Evolutionary conservation across 1,140 invertebrate species (phyloP), one percentile per base, ranked within the genome.

Genomic region (Cyrtorhinus lividipennis): DNA sequence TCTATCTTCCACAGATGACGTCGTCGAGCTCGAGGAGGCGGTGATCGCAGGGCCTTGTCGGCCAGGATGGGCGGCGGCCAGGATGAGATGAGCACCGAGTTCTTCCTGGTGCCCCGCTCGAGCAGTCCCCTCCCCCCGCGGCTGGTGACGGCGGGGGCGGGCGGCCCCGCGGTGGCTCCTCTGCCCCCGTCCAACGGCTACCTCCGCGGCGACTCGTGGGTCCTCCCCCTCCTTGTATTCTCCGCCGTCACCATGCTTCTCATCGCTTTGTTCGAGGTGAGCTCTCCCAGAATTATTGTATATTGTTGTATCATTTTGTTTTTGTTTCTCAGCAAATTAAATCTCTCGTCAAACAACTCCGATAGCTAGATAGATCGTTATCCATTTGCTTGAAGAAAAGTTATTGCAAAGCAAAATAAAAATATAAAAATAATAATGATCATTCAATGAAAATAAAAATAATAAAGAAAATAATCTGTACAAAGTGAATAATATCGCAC

Each of bases 221-320:
- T 71, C 1, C 27, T 65, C 8, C 69, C 69, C 25, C 66, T 71
- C 13, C 64, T 71, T 15, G 61, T 71, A n/a, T 64, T 71, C 27
- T 71, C 69, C 1, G 62, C 67, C 23, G 63, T 71, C 30, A 71
- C 67, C 60, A 71, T 71, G 69, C 64, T 67, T 15, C 63, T 71
- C 59, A 71, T 71, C 24, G 63, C 67, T 20, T 46, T 68, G 1
- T 71, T 71, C 57, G 69, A 70, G 68, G 69, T 70, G 59, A 66
- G 30, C 27, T 62, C n/a, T n/a, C n/a, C n/a, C n/a, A n/a, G n/a
- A n/a, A n/a, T n/a, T n/a, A n/a, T n/a, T n/a, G n/a, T n/a, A n/a
- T n/a, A n/a, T n/a, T n/a, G n/a, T n/a, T n/a, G n/a, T n/a, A n/a
- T n/a, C n/a, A n/a, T n/a, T n/a, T n/a, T n/a, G n/a, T n/a, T n/a